phyloP scores from a whole-genome alignment of 2,888 invertebrate genomes.

The Drosophila suboccidentalis region DNA sequence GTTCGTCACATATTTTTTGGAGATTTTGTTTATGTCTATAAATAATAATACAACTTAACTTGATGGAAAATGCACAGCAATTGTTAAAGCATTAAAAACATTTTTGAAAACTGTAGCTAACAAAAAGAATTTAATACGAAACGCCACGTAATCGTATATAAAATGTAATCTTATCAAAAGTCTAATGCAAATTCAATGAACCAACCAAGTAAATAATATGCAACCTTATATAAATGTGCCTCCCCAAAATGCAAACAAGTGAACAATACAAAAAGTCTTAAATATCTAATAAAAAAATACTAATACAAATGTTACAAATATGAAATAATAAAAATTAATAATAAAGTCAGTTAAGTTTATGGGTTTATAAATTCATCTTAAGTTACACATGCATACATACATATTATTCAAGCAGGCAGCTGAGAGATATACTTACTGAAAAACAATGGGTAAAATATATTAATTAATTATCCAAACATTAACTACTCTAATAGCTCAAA shows the following conservation, averaged over 20 bases:
- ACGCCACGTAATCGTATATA: slow-evolving; percentile 23
- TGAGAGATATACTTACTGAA: slow-evolving; percentile 31
- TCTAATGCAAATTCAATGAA: slow-evolving; percentile 40
- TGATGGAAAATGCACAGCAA: slow-evolving; percentile 31
- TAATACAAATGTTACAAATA: slow-evolving; percentile 17
- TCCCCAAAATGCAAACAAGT: slow-evolving; percentile 50
- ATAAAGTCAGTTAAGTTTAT: slow-evolving; percentile 17
- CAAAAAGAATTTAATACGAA: slow-evolving; percentile 41
- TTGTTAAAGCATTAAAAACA: slow-evolving; percentile 39
- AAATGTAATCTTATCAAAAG: slow-evolving; percentile 39
- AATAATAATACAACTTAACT: slow-evolving; percentile 6
- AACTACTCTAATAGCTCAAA: slow-evolving; percentile 43
- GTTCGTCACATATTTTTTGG: slow-evolving; percentile 11
- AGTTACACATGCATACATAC: slow-evolving; percentile 23
- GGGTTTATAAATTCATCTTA: slow-evolving; percentile 34
- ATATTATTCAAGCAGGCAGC: slow-evolving; percentile 28
- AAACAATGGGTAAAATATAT: slow-evolving; percentile 16
- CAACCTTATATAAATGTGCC: slow-evolving; percentile 63
- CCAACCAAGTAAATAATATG: slow-evolving; percentile 41
- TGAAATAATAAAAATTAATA: slow-evolving; percentile 9
- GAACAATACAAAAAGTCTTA: slow-evolving; percentile 53
- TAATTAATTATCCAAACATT: slow-evolving; percentile 21
- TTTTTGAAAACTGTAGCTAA: slow-evolving; percentile 20
- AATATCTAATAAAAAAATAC: slow-evolving; percentile 27
- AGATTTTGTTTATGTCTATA: background rate